A percentile compares a stretch with the other conserved stretches of the same genome.
Conservation (phyloP, 2,797 vertebrate genomes). For the Loris lydekkerianus region DNA sequence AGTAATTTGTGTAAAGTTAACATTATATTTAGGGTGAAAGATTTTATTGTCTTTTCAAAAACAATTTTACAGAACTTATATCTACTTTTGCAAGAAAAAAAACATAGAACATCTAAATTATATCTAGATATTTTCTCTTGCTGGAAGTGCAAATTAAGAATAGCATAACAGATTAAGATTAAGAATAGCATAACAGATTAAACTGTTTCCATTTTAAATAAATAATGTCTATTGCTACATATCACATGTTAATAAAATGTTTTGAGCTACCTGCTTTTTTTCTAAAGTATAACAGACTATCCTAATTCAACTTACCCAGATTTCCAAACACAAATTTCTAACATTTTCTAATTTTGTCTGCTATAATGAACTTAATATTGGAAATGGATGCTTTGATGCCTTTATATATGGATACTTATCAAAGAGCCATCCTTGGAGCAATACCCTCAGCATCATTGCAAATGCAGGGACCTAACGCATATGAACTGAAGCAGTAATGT, state of each 20-base stretch:
- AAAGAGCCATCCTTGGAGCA: neutral
- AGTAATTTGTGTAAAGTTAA: neutral
- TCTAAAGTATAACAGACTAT: neutral
- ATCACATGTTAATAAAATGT: neutral
- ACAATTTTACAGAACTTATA: fast-evolving
- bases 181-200: neutral
- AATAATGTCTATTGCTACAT: neutral
- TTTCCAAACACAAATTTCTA: neutral
- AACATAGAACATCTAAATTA: neutral
- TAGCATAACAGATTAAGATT: neutral
- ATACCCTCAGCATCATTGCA: neutral
- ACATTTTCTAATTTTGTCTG: neutral
- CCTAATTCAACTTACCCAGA: neutral
- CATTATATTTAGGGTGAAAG: conserved; percentile 14
- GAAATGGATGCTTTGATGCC: neutral
- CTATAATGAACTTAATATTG: neutral
- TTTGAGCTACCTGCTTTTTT: neutral
- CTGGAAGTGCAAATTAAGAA: neutral
- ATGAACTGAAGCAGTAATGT: neutral
- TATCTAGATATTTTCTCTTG: neutral
- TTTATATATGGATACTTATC: neutral
- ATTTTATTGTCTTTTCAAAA: neutral
- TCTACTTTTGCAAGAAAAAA: neutral
- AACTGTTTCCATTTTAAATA: neutral
- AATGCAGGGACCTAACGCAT: neutral